Percentiles rank a stretch among this genome's conserved stretches.
phyloP scores from a whole-genome alignment of 2,797 vertebrate species.

The Protosalanx chinensis region DNA sequence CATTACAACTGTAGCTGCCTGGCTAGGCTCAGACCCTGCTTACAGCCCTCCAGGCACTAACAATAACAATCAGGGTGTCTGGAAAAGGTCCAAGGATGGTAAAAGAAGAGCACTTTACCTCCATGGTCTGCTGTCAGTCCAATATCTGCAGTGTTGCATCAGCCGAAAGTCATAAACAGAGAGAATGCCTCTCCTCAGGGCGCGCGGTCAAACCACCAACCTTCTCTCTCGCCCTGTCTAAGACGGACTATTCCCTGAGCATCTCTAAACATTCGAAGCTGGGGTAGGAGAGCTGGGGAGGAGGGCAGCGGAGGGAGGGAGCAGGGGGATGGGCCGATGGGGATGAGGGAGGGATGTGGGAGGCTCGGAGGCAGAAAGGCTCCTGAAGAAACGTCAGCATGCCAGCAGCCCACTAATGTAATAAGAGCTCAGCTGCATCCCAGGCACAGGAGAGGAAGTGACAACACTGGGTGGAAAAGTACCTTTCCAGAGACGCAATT shows the following conservation, averaged over 20 bases:
- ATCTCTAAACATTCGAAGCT: constrained; percentile 37
- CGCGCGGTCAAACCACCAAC: constrained; percentile 28
- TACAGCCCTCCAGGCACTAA: constrained; percentile 18
- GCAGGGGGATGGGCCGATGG: neutral
- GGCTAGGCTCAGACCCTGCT: constrained; percentile 17
- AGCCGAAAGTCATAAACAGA: constrained; percentile 29
- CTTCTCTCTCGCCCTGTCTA: constrained; percentile 28
- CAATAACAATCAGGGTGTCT: constrained; percentile 10
- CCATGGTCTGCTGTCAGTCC: constrained; percentile 55
- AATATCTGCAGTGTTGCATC: constrained; percentile 53
- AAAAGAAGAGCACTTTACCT: constrained; percentile 68
- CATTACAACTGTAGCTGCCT: constrained; percentile 22
- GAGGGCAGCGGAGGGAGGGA: neutral
- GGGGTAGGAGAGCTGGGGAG: constrained; percentile 14
- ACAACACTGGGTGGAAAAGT: neutral
- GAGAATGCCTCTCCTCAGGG: constrained; percentile 39
- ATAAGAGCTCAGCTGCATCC: constrained; percentile 33
- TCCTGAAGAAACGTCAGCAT: constrained; percentile 57
- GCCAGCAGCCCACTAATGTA: constrained; percentile 44
- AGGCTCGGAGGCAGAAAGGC: constrained; percentile 11
- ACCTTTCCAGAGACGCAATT: constrained; percentile 9
- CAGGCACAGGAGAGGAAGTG: neutral
- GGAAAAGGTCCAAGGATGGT: constrained; percentile 18
- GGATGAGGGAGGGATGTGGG: constrained; percentile 8
- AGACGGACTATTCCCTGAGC: constrained; percentile 16